Conservation (phyloP, 2,888 invertebrate genomes). For the Dugesia japonica region DNA sequence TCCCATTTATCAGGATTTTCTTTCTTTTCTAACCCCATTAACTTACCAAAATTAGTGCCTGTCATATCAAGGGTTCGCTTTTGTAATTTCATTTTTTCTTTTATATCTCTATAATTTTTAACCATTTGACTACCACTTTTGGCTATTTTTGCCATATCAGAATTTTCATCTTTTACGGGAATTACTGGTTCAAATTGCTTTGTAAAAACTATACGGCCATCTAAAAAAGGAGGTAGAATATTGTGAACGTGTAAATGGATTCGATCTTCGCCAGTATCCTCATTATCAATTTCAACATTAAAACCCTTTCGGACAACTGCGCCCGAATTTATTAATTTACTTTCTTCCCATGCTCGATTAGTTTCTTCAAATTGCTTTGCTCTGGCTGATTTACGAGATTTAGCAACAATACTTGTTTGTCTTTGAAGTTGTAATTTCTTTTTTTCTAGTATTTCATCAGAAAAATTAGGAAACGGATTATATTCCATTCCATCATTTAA, state of each 20-base stretch:
- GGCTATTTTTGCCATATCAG: slow-evolving; percentile 86
- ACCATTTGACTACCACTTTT: slow-evolving; percentile 74
- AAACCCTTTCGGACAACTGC: background rate
- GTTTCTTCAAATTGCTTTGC: background rate
- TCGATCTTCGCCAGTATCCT: slow-evolving; percentile 75
- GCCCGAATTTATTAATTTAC: background rate
- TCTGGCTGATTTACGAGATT: background rate
- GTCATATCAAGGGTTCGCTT: slow-evolving; percentile 97
- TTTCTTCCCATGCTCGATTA: slow-evolving; percentile 12
- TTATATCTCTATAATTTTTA: slow-evolving; percentile 75
- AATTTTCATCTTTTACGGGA: slow-evolving; percentile 79
- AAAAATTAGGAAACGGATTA: slow-evolving; percentile 72
- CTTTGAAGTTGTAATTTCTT: slow-evolving; percentile 33
- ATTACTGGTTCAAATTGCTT: slow-evolving; percentile 97
- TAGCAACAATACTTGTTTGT: slow-evolving; percentile 34
- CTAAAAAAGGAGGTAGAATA: slow-evolving; percentile 91
- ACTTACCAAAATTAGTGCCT: slow-evolving; percentile 82
- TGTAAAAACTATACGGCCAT: slow-evolving; percentile 93
- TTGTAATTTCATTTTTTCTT: slow-evolving; percentile 84
- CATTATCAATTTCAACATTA: slow-evolving; percentile 65
- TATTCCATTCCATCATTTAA: slow-evolving; percentile 69
- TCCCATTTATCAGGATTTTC: slow-evolving; percentile 49
- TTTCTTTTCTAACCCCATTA: slow-evolving; percentile 70
- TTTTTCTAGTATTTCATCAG: slow-evolving; percentile 42
- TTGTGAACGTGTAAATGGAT: slow-evolving; percentile 91